Evolutionary conservation across 2,797 vertebrate species (phyloP), one percentile per base, ranked within the genome.

Genomic region (Melanogrammus aeglefinus): DNA sequence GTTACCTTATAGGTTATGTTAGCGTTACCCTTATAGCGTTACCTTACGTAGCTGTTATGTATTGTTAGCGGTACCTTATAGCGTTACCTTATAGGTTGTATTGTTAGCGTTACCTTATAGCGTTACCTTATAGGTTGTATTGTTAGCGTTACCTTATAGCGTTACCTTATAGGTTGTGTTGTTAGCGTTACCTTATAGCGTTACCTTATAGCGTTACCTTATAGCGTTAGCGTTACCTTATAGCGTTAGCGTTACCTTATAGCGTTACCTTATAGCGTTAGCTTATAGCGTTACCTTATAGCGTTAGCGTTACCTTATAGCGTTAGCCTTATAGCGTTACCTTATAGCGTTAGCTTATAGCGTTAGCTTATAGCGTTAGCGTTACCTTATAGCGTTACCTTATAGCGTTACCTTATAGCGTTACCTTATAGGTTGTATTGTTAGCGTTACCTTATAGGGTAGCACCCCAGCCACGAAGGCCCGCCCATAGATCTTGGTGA

Each of bases 401-500:
- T 69, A 1, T 69, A 69, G 24, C 24, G 24, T 69, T 27, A 66
- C n/a, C n/a, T 10, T 66, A 66, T 66, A 69, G n/a, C 24, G 63
- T 69, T 69, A 69, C 63, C 63, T 69, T 72, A 35, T 35, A 72
- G 31, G 14, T 31, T 72, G 14, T 72, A 16, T 4, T 0, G 9
- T 27, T 69, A 69, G n/a, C 1, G 70, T 31, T 35, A 72, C 97
- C 93, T 97, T 99, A 86, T 92, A 95, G 33, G 98, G 98, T 80
- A 99, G 90, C 1, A 96, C 96, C 75, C 97, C 97, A 3, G 97
- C 97, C 13, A 98, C 97, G 47, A 96, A 99, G 0, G 98, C 95
- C 81, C 97, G 92, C 80, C 97, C 98, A 9, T 97, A 93, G 83
- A 99, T 97, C 91, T 97, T 98, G 21, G 96, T 96, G 91, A 99